Evolutionary conservation across 2,888 invertebrate species (phyloP).

Genomic region (Drosophila melanosoma): DNA sequence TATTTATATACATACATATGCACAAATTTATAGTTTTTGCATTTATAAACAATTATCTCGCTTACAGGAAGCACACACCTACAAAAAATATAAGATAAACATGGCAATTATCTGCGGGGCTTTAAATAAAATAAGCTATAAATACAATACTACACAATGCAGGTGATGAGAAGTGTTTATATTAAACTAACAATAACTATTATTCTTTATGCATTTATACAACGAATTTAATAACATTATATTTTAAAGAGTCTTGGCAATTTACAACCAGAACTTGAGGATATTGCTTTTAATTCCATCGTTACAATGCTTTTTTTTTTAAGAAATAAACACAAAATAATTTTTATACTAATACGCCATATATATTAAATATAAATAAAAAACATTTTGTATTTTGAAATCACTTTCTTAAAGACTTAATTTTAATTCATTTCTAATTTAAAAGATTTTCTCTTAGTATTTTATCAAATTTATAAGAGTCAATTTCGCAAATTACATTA

Average conservation of each 20-base stretch:
- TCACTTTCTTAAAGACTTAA: not conserved
- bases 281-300: not conserved
- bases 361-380: not conserved
- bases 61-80: slow-evolving; percentile 32
- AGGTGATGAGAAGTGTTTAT: slow-evolving; percentile 2
- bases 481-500: not conserved
- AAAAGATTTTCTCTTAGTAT: not conserved
- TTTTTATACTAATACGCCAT: not conserved
- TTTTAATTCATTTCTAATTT: not conserved
- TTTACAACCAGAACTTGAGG: not conserved
- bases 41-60: slow-evolving; percentile 56
- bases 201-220: not conserved
- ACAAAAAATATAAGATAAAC: slow-evolving; percentile 32
- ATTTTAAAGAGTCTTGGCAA: not conserved
- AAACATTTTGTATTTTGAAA: not conserved
- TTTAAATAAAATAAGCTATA: not conserved
- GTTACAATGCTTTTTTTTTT: not conserved
- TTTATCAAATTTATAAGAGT: not conserved
- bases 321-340: too few relatives aligned
- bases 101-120: not conserved
- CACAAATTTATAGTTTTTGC: slow-evolving; percentile 50
- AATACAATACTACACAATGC: not conserved
- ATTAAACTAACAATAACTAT: not conserved
- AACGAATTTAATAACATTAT: not conserved
- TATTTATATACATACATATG: slow-evolving; percentile 8